A percentile compares a stretch with the other conserved stretches of the same genome.
Conservation (phyloP, 2,797 vertebrate genomes). For the Distichodus sexfasciatus region DNA sequence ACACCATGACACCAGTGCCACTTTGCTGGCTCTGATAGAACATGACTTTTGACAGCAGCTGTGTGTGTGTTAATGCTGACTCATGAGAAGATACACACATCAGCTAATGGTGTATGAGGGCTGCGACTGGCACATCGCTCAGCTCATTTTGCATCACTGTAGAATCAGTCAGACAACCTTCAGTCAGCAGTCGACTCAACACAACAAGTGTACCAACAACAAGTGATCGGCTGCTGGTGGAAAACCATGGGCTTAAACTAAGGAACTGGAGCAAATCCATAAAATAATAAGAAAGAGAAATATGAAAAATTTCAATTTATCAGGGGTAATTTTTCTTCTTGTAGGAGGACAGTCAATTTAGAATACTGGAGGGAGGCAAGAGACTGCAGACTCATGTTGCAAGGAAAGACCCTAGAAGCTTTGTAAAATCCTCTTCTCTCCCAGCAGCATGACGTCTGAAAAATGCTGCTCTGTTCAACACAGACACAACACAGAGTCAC, state of each 20-base stretch:
- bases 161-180: constrained; percentile 13
- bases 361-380: constrained; percentile 95
- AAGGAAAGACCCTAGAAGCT: constrained; percentile 89
- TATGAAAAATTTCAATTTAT: too few relatives aligned
- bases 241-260: neutral
- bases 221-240: neutral
- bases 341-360: constrained; percentile 93
- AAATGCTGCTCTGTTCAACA: constrained; percentile 92
- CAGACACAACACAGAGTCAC: too few relatives aligned
- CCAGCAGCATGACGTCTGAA: constrained; percentile 90
- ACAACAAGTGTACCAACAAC: neutral
- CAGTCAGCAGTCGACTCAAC: constrained; percentile 16
- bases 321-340: constrained; percentile 80
- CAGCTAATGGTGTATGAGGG: constrained; percentile 26
- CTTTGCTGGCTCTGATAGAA: neutral
- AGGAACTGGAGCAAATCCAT: neutral
- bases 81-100: constrained; percentile 20
- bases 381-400: constrained; percentile 95
- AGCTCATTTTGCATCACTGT: constrained; percentile 11
- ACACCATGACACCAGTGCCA: neutral
- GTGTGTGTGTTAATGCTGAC: constrained; percentile 3
- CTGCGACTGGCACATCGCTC: constrained; percentile 21
- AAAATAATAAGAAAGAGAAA: neutral
- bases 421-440: too few relatives aligned
- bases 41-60: constrained; percentile 30